A percentile compares a stretch with the other conserved stretches of the same genome.
Conservation (phyloP, 2,888 invertebrate genomes). For the Drepanosiphum platanoidis region DNA sequence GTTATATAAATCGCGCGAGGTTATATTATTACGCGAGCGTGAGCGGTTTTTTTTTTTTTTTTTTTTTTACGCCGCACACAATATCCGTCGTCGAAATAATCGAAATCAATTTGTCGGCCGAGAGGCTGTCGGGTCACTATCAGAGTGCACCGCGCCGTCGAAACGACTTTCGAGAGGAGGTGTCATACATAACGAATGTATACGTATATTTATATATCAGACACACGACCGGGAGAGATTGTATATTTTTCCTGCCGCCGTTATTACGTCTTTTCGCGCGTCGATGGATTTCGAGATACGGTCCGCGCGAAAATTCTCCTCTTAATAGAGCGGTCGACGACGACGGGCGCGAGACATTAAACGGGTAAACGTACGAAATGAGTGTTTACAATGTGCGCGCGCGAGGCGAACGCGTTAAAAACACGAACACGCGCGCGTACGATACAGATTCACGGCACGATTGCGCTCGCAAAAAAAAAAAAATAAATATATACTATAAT, state of each 20-base stretch:
- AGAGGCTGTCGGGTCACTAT: not conserved
- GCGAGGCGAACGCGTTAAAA: not conserved
- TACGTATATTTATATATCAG: too few relatives aligned
- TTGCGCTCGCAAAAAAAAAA: not conserved
- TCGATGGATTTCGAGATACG: not conserved
- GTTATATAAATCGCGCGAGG: not conserved
- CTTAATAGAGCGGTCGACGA: not conserved
- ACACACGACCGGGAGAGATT: too few relatives aligned
- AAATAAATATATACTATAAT: not conserved
- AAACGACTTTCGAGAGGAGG: not conserved
- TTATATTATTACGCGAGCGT: not conserved
- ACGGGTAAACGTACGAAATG: too few relatives aligned
- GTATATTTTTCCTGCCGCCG: too few relatives aligned
- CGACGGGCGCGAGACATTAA: not conserved
- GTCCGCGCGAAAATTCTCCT: not conserved
- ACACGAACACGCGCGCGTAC: not conserved
- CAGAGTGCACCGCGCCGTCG: not conserved
- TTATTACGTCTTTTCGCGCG: not conserved
- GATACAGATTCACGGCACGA: slow-evolving; percentile 1
- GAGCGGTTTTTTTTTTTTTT: too few relatives aligned
- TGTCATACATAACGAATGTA: not conserved
- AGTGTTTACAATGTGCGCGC: not conserved
- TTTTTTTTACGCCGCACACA: not conserved
- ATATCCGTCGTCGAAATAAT: not conserved
- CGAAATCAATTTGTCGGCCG: not conserved